These are phyloP conservation scores for Gavia stellata DNA, from an alignment of 2,113 vertebrate genomes.

Conservation along the genomic window DNA sequence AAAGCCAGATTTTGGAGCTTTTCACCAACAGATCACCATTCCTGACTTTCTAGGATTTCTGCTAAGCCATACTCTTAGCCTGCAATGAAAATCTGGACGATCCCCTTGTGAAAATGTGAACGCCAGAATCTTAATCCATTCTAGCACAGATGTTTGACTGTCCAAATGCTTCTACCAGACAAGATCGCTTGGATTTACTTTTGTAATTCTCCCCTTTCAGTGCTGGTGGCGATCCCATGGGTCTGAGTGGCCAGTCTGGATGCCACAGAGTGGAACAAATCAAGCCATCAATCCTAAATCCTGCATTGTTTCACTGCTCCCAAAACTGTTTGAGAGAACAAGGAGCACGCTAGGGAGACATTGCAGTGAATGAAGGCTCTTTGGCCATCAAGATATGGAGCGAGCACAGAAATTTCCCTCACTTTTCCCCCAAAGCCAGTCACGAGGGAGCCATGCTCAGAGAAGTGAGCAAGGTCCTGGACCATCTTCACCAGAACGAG, in stretches of 20 bases:
- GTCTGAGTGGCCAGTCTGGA: neutral
- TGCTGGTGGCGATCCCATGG: neutral
- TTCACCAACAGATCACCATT: neutral
- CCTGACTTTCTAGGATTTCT: slow-evolving; percentile 29
- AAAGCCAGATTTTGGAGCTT: neutral
- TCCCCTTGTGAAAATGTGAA: neutral
- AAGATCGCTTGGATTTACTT: neutral
- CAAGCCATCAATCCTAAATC: neutral
- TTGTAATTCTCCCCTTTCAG: neutral
- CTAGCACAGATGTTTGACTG: neutral
- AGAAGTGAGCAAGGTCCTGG: neutral
- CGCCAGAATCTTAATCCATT: neutral
- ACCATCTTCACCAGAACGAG: neutral
- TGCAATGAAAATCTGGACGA: slow-evolving; percentile 26
- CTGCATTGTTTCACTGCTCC: neutral
- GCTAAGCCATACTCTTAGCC: neutral
- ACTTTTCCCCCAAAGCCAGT: neutral
- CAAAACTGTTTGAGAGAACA: neutral
- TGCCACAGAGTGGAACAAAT: neutral
- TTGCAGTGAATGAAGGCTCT: neutral
- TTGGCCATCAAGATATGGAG: neutral
- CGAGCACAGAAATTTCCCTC: neutral
- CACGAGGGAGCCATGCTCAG: neutral
- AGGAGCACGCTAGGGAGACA: fast-evolving
- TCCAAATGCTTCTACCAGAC: neutral